A percentile compares a stretch with the other conserved stretches of the same genome.
Evolutionary conservation across 2,113 vertebrate genomes (phyloP).

Genomic region (Xenopus laevis): DNA sequence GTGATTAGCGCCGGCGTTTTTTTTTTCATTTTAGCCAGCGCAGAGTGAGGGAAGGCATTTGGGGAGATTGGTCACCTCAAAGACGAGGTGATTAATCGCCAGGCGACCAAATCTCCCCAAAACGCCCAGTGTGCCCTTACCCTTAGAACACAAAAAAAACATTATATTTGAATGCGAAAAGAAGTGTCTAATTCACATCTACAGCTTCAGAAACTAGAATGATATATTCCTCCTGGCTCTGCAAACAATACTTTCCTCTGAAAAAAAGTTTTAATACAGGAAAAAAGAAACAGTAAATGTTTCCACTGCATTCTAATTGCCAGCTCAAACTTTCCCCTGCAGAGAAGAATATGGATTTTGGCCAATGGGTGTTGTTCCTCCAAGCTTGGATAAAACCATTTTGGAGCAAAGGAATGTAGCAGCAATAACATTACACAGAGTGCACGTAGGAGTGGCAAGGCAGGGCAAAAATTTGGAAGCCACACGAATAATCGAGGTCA

Average conservation of each 20-base stretch:
- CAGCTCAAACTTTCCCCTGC: slow-evolving; percentile 51
- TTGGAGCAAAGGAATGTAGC: slow-evolving; percentile 65
- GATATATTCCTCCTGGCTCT: slow-evolving; percentile 39
- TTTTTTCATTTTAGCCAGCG: too few species aligned
- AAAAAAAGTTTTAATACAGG: slow-evolving; percentile 50
- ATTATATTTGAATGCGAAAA: too few species aligned
- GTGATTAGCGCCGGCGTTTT: too few species aligned
- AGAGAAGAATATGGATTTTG: slow-evolving; percentile 45
- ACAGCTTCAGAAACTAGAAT: too few species aligned
- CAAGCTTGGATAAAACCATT: slow-evolving; percentile 70
- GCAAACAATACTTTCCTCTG: slow-evolving; percentile 53
- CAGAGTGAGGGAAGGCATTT: too few species aligned
- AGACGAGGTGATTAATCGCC: too few species aligned
- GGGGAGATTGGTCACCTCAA: too few species aligned
- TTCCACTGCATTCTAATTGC: slow-evolving; percentile 48
- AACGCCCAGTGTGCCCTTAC: too few species aligned
- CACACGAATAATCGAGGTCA: slow-evolving; percentile 5
- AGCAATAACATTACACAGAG: slow-evolving; percentile 44
- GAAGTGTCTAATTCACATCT: too few species aligned
- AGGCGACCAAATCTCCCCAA: too few species aligned
- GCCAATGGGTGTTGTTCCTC: slow-evolving; percentile 52
- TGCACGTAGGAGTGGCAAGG: slow-evolving; percentile 48
- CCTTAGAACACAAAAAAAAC: too few species aligned
- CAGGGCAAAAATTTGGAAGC: slow-evolving; percentile 37
- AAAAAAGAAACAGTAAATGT: slow-evolving; percentile 31